These are phyloP conservation scores for Nomada hirtipes DNA, from an alignment of 2,888 invertebrate species.

Conservation along the genomic window DNA sequence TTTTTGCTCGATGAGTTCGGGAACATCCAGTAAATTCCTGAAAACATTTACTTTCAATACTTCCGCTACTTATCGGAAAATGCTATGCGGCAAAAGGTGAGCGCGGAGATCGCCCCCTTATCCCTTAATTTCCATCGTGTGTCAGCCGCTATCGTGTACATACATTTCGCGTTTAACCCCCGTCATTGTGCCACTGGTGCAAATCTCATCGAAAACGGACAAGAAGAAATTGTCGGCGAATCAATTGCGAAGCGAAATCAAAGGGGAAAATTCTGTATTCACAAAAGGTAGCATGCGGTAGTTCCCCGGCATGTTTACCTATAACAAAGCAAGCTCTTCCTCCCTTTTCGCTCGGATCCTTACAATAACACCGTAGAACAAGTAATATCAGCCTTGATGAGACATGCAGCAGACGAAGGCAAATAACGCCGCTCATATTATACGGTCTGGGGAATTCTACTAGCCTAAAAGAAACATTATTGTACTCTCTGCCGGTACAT, in stretches of 20 bases:
- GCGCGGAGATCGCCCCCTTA: conserved; percentile 41
- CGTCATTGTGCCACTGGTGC: too few relatives aligned
- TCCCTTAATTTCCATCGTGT: conserved; percentile 44
- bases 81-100: conserved; percentile 54
- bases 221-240: too few relatives aligned
- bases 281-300: not conserved
- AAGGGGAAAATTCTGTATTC: conserved; percentile 1
- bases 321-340: not conserved
- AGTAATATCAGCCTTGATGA: conserved; percentile 32
- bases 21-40: conserved; percentile 2
- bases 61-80: conserved; percentile 55
- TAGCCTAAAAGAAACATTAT: not conserved
- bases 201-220: too few relatives aligned
- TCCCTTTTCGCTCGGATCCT: conserved; percentile 4
- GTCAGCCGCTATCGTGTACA: not conserved
- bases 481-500: not conserved
- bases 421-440: conserved; percentile 13
- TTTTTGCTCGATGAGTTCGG: conserved; percentile 11
- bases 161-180: too few relatives aligned
- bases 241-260: not conserved
- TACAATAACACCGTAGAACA: conserved; percentile 34
- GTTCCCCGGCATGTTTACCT: conserved; percentile 6
- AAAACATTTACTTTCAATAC: conserved; percentile 58
- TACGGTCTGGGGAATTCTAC: not conserved
- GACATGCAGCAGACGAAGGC: not conserved